Evolutionary conservation across 2,113 vertebrate genomes (phyloP).

Genomic region (Beaufortia kweichowensis): DNA sequence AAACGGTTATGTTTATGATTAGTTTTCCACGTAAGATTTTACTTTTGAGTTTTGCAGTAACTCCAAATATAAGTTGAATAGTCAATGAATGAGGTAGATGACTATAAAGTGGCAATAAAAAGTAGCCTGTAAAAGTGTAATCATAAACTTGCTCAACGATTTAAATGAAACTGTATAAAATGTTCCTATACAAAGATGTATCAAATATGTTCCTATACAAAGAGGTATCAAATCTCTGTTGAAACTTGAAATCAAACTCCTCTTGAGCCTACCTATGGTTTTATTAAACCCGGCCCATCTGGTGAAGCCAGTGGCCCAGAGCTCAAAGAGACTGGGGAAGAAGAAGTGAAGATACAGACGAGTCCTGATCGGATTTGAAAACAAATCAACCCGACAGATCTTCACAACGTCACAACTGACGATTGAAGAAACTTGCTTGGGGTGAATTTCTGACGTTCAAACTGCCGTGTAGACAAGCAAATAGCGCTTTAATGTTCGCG

Average conservation of each 20-base stretch:
- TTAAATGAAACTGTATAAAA: neutral
- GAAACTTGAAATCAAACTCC: conserved; percentile 26
- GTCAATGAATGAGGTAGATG: neutral
- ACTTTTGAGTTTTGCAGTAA: neutral
- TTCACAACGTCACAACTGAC: conserved; percentile 60
- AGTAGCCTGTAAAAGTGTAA: neutral
- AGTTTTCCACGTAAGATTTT: neutral
- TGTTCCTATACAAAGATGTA: neutral
- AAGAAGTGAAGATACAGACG: conserved; percentile 51
- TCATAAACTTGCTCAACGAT: neutral
- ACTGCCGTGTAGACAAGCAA: neutral
- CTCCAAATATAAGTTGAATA: neutral
- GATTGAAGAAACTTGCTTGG: conserved; percentile 46
- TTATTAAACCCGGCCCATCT: conserved; percentile 74
- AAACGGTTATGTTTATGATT: neutral
- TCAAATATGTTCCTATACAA: too few relatives aligned
- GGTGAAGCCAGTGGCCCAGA: conserved; percentile 72
- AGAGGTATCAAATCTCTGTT: neutral
- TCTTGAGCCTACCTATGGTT: conserved; percentile 55
- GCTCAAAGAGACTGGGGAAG: conserved; percentile 64
- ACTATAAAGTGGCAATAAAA: neutral
- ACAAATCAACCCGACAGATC: conserved; percentile 75
- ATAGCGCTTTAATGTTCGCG: conserved; percentile 44
- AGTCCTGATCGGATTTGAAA: conserved; percentile 70
- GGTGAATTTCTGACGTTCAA: neutral